A percentile compares a stretch with the other conserved stretches of the same genome.
Conservation (phyloP, 2,888 invertebrate genomes). For the Amphipyra tragopoginis region DNA sequence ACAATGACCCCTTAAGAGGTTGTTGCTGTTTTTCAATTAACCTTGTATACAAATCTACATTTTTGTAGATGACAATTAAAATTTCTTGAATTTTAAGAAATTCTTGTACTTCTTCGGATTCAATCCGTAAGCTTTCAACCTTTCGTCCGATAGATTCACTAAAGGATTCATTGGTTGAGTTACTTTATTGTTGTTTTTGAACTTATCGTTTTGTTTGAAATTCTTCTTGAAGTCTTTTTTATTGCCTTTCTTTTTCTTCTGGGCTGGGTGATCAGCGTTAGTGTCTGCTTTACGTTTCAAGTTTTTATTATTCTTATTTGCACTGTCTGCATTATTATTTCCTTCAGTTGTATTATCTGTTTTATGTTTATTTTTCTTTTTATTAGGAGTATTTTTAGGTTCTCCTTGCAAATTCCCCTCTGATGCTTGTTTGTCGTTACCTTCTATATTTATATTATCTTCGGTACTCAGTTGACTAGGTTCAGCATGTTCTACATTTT, state of each 20-base stretch:
- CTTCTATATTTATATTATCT: constrained; percentile 17
- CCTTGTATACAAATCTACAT: constrained; percentile 24
- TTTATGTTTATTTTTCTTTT: constrained; percentile 43
- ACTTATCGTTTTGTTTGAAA: constrained; percentile 67
- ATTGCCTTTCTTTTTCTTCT: constrained; percentile 62
- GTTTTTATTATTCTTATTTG: constrained; percentile 33
- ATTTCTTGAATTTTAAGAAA: constrained; percentile 92
- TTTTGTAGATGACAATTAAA: constrained; percentile 62
- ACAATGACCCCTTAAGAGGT: too few relatives aligned
- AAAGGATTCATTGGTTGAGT: constrained; percentile 73
- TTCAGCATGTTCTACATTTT: constrained; percentile 62
- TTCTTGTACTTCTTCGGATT: constrained; percentile 97
- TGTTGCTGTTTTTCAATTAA: too few relatives aligned
- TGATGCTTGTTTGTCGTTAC: constrained; percentile 49
- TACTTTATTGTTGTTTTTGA: constrained; percentile 63
- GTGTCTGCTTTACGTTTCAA: constrained; percentile 53
- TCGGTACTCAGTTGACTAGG: constrained; percentile 65
- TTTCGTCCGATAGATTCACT: constrained; percentile 92
- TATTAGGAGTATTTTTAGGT: neutral
- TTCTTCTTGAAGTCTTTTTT: constrained; percentile 64
- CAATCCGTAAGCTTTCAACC: constrained; percentile 97
- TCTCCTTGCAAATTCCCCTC: neutral
- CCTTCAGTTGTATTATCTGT: neutral
- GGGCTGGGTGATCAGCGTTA: constrained; percentile 49
- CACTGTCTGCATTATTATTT: constrained; percentile 5